Evolutionary conservation across 2,113 vertebrate species (phyloP).

Genomic region (Myrmecophaga tridactyla): DNA sequence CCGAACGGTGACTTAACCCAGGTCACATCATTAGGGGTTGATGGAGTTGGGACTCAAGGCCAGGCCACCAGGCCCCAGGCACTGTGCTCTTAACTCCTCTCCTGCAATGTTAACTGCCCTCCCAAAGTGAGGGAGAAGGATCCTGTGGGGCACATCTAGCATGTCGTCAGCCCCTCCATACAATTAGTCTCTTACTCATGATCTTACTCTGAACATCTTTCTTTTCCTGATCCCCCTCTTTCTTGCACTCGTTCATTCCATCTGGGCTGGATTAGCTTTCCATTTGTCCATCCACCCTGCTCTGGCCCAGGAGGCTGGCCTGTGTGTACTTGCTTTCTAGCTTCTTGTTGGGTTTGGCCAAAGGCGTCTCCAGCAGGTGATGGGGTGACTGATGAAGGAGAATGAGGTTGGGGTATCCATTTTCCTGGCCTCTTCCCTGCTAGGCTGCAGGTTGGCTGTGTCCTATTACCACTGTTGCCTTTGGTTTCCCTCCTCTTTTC

Average conservation of each 20-base stretch:
- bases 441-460: too few relatives aligned
- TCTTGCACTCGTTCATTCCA: not conserved
- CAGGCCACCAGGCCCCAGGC: not conserved
- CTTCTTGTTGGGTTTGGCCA: not conserved
- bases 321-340: not conserved
- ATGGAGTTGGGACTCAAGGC: not conserved
- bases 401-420: too few relatives aligned
- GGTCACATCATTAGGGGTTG: not conserved
- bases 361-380: not conserved
- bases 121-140: not conserved
- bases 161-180: not conserved
- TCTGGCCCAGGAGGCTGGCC: not conserved
- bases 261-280: not conserved
- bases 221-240: not conserved
- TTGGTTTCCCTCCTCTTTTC: not conserved
- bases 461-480: too few relatives aligned
- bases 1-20: not conserved
- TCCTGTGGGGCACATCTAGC: not conserved
- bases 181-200: not conserved
- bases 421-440: too few relatives aligned
- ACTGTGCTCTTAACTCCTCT: too few relatives aligned
- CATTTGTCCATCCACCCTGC: not conserved
- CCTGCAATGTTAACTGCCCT: not conserved
- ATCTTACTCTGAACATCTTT: not conserved
- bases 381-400: too few relatives aligned